Evolutionary conservation across 2,797 vertebrate genomes (phyloP).

Genomic region (Acrocephalus scirpaceus): DNA sequence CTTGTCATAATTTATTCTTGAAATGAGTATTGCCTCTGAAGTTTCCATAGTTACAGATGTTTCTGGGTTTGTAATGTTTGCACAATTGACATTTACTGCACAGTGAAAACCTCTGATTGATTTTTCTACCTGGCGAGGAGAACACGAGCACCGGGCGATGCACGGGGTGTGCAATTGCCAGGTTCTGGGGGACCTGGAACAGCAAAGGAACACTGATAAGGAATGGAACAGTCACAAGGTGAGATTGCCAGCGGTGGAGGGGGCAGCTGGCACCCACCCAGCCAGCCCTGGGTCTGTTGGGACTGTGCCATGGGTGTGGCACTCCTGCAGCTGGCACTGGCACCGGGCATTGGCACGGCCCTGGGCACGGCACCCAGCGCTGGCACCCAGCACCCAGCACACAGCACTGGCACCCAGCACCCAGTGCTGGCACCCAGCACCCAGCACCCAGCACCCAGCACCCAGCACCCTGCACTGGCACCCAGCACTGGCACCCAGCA

Average conservation of each 20-base stretch:
- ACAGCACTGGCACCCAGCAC: too few species aligned
- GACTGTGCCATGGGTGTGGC: fast-evolving
- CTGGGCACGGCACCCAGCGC: neutral
- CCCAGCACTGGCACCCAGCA: neutral
- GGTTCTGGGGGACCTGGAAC: neutral
- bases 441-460: neutral
- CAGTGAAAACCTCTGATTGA: neutral
- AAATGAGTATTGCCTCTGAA: neutral
- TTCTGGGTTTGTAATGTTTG: conserved; percentile 36
- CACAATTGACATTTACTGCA: conserved; percentile 41
- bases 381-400: neutral
- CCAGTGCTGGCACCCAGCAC: too few species aligned
- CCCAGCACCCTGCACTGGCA: neutral
- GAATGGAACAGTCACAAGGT: too few species aligned
- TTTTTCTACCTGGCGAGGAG: neutral
- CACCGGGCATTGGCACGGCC: neutral
- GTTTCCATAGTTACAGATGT: conserved; percentile 65
- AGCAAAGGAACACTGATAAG: neutral
- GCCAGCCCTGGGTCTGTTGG: fast-evolving
- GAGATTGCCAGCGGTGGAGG: fast-evolving
- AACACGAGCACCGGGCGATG: fast-evolving
- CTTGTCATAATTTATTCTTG: conserved; percentile 39
- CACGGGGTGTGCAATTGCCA: fast-evolving
- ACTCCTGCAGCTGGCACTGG: neutral
- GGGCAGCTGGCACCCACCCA: neutral